These are phyloP conservation scores for Agelaius tricolor DNA, from an alignment of 2,113 vertebrate species.

Conservation along the genomic window DNA sequence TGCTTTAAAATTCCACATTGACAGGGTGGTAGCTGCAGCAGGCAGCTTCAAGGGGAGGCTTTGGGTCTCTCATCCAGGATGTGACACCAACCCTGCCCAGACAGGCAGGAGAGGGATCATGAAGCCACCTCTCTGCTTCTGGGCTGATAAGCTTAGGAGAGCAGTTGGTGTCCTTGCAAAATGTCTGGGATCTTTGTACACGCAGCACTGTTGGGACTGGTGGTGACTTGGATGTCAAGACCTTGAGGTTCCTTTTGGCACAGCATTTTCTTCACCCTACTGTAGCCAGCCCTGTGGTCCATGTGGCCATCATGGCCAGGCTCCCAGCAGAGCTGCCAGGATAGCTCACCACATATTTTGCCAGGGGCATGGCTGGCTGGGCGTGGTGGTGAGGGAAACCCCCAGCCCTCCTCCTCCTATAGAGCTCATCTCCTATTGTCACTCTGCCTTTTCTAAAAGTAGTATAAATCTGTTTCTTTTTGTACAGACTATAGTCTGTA, in stretches of 20 bases:
- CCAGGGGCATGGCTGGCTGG: background rate
- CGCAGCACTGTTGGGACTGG: background rate
- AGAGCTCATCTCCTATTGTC: background rate
- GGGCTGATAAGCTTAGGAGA: background rate
- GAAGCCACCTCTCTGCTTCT: background rate
- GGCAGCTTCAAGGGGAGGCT: background rate
- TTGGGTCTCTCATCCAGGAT: background rate
- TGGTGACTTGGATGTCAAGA: background rate
- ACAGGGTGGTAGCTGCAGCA: background rate
- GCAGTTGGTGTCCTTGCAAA: background rate
- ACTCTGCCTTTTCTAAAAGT: background rate
- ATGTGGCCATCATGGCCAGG: fast-evolving
- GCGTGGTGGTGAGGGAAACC: background rate
- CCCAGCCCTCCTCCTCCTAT: background rate
- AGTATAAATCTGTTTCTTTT: background rate
- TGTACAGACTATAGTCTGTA: background rate
- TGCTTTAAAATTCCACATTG: background rate
- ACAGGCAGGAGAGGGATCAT: background rate
- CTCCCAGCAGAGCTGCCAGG: background rate
- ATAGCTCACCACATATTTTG: background rate
- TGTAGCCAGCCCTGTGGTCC: background rate
- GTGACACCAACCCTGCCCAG: background rate
- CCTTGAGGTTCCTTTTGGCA: background rate
- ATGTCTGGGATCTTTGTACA: background rate
- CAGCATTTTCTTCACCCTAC: background rate